Base-by-base conservation (phyloP, 2,888 invertebrate species). In the Drosophila longiperda region DNA sequence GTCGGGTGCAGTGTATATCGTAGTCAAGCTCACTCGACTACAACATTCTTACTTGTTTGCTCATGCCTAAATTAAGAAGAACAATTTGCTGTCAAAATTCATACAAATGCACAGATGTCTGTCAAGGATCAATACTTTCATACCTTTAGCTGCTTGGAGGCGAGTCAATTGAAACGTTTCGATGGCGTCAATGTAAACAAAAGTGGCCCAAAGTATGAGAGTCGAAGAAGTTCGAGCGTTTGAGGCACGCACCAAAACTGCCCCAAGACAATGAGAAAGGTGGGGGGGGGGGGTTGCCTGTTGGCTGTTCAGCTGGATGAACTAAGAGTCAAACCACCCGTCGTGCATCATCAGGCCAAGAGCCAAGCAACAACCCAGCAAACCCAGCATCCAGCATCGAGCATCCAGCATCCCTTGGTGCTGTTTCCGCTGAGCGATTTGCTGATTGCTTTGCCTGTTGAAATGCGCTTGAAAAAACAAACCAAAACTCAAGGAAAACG, bases 401-500 rank as follows among this genome's bases (percentile, higher is more conserved):
- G 33, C 64, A 64, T 58, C 68, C 68, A 69, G 69, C 78, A 79
- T 79, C 80, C 75, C 79, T 76, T 66, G 71, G 59, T 77, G 85
- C 73, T 78, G 87, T 82, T 84, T 84, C 83, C 85, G 85, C 75
- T 62, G 73, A 69, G 75, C 69, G 77, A 86, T 69, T 75, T 73
- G 84, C 82, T 87, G 83, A 83, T 83, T 83, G 83, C 84, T 87
- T 75, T 80, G 79, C 82, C 88, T 88, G 86, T 88, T 88, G 87
- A 87, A 87, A 87, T 87, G 86, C 87, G 84, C 87, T 82, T 86
- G 84, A 70, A 83, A 83, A 87, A 87, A 87, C 83, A 87, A 87
- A 87, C 88, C 80, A 76, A 87, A 82, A 86, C 76, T 82, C 82
- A 75, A 77, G 83, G 73, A 73, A 76, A 88, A 82, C 84, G 87